Conservation (phyloP, 1,140 invertebrate species). For the Leptestheria dahalacensis region DNA sequence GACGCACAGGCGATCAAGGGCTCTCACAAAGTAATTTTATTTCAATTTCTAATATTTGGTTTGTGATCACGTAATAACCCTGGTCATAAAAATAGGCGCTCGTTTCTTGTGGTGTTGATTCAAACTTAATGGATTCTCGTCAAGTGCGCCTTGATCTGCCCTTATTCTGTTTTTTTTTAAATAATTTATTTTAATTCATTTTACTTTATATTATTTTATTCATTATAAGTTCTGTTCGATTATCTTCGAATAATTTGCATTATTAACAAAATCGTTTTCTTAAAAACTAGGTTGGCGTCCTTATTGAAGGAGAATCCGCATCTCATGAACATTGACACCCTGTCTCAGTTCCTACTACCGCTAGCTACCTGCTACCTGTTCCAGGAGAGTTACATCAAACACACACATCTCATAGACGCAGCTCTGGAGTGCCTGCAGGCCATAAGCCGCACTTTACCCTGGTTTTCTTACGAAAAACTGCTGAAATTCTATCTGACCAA, state of each 20-base stretch:
- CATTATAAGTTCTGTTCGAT: too few relatives aligned
- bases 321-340: constrained; percentile 44
- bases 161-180: too few relatives aligned
- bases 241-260: neutral
- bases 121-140: too few relatives aligned
- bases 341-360: constrained; percentile 73
- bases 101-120: too few relatives aligned
- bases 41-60: too few relatives aligned
- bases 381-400: constrained; percentile 53
- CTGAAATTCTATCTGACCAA: constrained; percentile 62
- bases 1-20: constrained; percentile 61
- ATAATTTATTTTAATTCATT: too few relatives aligned
- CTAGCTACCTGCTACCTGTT: constrained; percentile 63
- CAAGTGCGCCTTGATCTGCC: too few relatives aligned
- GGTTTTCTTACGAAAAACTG: constrained; percentile 69
- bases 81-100: too few relatives aligned
- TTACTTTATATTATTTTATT: too few relatives aligned
- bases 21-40: constrained; percentile 39
- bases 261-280: neutral
- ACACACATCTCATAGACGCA: constrained; percentile 67
- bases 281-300: constrained; percentile 36
- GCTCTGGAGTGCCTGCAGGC: constrained; percentile 50
- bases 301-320: constrained; percentile 38
- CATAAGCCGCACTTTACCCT: constrained; percentile 59
- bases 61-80: too few relatives aligned